These are phyloP conservation scores for Agelastica alni DNA, from an alignment of 2,888 invertebrate genomes.

Conservation along the genomic window DNA sequence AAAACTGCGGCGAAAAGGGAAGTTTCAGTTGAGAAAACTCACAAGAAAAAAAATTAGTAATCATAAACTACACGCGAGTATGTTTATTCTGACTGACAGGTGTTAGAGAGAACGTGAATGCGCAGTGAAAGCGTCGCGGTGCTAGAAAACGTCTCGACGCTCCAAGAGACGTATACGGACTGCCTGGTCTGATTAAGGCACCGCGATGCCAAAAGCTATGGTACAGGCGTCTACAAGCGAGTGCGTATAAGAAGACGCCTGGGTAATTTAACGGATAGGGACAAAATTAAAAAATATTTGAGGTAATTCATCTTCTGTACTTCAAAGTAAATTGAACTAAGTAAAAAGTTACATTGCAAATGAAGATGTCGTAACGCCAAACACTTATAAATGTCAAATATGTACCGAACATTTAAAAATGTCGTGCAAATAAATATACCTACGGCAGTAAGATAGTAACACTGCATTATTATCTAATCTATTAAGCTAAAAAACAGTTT, in stretches of 20 bases:
- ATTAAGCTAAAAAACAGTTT: too few relatives aligned
- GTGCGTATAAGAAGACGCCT: constrained; percentile 7
- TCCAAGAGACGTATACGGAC: constrained; percentile 24
- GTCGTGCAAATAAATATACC: too few relatives aligned
- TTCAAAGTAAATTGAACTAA: too few relatives aligned
- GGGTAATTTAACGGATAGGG: too few relatives aligned
- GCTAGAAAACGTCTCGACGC: constrained; percentile 18
- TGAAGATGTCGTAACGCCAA: too few relatives aligned
- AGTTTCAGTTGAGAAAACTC: neutral
- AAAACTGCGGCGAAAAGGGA: neutral
- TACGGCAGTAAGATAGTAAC: too few relatives aligned
- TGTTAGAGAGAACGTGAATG: constrained; percentile 18
- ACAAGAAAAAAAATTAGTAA: constrained; percentile 12
- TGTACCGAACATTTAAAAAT: too few relatives aligned
- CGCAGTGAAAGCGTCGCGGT: constrained; percentile 11
- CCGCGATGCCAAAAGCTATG: constrained; percentile 14
- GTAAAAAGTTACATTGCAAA: too few relatives aligned
- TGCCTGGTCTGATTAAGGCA: constrained; percentile 24
- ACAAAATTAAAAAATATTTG: too few relatives aligned
- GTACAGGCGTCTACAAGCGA: constrained; percentile 11
- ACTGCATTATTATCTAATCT: too few relatives aligned
- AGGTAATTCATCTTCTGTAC: too few relatives aligned
- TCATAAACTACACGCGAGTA: constrained; percentile 12
- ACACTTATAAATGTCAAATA: too few relatives aligned
- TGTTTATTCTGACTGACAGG: constrained; percentile 25